Evolutionary conservation across 2,113 vertebrate genomes (phyloP), one percentile per base, ranked within the genome.

Genomic region (Hiodon alosoides): DNA sequence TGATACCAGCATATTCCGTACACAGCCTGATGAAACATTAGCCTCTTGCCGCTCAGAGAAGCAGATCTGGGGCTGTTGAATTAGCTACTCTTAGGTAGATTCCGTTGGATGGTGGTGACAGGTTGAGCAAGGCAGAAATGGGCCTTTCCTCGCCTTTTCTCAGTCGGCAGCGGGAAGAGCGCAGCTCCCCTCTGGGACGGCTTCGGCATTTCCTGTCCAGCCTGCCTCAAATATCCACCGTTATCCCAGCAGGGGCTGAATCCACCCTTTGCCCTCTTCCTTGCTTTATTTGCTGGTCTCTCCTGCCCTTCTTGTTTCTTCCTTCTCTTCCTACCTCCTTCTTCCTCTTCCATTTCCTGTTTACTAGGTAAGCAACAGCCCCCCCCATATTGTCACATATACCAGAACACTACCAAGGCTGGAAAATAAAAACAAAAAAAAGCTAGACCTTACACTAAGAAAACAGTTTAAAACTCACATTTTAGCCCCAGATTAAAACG

Each of bases 121-220:
- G 9, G 68, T 31, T 31, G 14, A 69, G 68, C 68, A 10, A 54
- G 4, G 7, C 14, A 69, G 16, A 9, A 54, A 69, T 13, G 51
- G 68, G 31, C 31, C 31, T 31, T 31, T 31, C 31, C 31, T 31
- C 31, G 31, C 31, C 31, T 17, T 69, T 54, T 16, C 68, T 69
- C 2, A 31, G 50, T 7, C 52, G 53, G 68, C 51, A 54, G 8
- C 14, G 13, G 68, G 52, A 9, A 4, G 16, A 17, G 16, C 13
- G 2, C 31, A 8, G 11, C 14, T 52, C 68, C 58, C 69, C 16
- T 11, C 11, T n/a, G 72, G 53, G 62, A 74, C 10, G 9, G 17
- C 64, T 74, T 64, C 67, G 72, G 72, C 72, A 74, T 74, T 74
- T 74, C 72, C 72, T 53, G 16, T 67, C 52, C 72, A 67, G 62